Conservation (phyloP, 2,797 vertebrate species). For the Somateria mollissima region DNA sequence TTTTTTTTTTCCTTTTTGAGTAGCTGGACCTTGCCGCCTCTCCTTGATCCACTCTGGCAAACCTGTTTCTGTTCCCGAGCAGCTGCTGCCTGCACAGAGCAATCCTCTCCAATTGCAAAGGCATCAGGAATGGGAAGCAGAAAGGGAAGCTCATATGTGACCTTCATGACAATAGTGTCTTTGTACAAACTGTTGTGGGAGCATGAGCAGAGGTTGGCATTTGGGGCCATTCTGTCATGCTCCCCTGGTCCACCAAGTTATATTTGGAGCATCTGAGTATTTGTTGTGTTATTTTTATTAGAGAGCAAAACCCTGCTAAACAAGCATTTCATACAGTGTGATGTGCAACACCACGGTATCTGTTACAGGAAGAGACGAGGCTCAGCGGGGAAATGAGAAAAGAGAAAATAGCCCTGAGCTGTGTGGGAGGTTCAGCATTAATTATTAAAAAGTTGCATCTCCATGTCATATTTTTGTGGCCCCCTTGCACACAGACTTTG, state of each 20-base stretch:
- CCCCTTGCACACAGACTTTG: not conserved
- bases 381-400: not conserved
- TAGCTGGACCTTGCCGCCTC: not conserved
- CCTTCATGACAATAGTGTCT: not conserved
- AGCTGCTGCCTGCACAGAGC: not conserved
- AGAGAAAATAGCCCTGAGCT: not conserved
- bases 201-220: not conserved
- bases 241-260: not conserved
- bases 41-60: not conserved
- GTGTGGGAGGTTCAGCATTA: not conserved
- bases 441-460: not conserved
- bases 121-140: not conserved
- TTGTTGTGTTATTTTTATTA: not conserved
- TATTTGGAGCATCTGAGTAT: not conserved
- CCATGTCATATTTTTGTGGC: not conserved
- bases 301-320: not conserved
- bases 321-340: not conserved
- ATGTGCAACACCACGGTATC: not conserved
- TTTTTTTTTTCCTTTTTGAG: not conserved
- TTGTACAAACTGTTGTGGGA: not conserved
- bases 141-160: not conserved
- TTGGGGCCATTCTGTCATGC: not conserved
- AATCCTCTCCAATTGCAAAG: not conserved
- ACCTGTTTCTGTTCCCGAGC: not conserved
- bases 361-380: not conserved